Conservation (phyloP, 2,797 vertebrate genomes). For the Onychomys leucogaster region DNA sequence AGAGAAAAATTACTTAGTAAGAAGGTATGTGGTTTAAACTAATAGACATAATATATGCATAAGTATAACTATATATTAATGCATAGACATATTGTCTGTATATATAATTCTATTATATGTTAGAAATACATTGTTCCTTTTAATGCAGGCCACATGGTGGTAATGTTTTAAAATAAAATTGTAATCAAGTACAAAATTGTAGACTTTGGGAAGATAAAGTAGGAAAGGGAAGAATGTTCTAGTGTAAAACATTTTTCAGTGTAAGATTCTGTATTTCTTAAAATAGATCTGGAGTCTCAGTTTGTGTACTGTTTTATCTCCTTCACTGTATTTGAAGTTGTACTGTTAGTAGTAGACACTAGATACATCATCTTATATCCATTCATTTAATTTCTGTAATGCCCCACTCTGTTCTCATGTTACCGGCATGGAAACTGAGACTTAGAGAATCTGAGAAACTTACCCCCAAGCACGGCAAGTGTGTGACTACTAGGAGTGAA, state of each 20-base stretch:
- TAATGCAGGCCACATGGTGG: background rate
- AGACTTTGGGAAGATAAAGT: conserved; percentile 12
- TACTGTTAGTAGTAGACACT: background rate
- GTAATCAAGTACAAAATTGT: background rate
- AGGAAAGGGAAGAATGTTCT: background rate
- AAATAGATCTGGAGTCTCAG: background rate
- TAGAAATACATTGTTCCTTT: background rate
- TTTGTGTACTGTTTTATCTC: background rate
- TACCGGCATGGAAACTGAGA: background rate
- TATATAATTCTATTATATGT: background rate
- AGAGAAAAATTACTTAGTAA: conserved; percentile 34
- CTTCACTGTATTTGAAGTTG: background rate
- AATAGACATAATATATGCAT: background rate
- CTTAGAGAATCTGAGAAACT: background rate
- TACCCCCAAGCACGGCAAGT: background rate
- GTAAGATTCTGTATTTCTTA: background rate
- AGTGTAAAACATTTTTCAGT: background rate
- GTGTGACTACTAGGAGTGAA: background rate
- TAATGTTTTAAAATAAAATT: conserved; percentile 53
- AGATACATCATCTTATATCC: background rate
- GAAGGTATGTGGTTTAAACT: background rate
- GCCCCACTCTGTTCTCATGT: background rate
- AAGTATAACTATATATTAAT: background rate
- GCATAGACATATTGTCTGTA: background rate
- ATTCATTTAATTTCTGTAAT: background rate